phyloP scores from a whole-genome alignment of 2,888 invertebrate genomes.

The Drosophila rellima region DNA sequence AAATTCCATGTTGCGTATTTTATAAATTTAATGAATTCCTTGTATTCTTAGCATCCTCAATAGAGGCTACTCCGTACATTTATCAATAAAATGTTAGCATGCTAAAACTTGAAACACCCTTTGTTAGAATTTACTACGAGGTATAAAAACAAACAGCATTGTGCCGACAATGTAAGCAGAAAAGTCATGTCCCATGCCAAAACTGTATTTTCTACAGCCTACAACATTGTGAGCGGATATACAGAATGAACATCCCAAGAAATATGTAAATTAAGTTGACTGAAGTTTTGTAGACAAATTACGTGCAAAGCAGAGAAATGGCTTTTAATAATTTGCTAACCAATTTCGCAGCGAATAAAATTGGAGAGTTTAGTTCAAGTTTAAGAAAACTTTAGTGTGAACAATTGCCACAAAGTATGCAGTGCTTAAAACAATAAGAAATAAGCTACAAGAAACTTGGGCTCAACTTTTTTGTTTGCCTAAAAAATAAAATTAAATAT shows the following conservation, averaged over 20 bases:
- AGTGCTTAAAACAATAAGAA: constrained; percentile 7
- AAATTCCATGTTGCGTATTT: too few species aligned
- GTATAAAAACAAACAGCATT: constrained; percentile 2
- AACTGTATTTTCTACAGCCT: not conserved
- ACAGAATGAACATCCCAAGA: constrained; percentile 8
- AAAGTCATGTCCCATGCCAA: not conserved
- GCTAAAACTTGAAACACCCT: not conserved
- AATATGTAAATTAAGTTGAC: constrained; percentile 51
- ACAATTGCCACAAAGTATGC: constrained; percentile 19
- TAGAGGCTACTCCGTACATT: not conserved
- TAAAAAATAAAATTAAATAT: constrained; percentile 2
- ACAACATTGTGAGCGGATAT: not conserved
- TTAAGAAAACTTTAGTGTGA: constrained; percentile 28
- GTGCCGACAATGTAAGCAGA: not conserved
- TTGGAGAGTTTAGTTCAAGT: constrained; percentile 14
- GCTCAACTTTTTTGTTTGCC: constrained; percentile 2
- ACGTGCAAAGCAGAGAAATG: constrained; percentile 48
- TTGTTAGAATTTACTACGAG: not conserved
- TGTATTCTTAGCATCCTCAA: too few species aligned
- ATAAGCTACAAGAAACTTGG: not conserved
- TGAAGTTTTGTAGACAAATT: constrained; percentile 48
- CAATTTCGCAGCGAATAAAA: constrained; percentile 27
- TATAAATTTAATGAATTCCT: too few species aligned
- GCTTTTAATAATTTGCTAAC: constrained; percentile 34
- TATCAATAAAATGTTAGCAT: not conserved